These are phyloP conservation scores for Lasioglossum zephyrum DNA, from an alignment of 2,888 invertebrate genomes.

Conservation along the genomic window DNA sequence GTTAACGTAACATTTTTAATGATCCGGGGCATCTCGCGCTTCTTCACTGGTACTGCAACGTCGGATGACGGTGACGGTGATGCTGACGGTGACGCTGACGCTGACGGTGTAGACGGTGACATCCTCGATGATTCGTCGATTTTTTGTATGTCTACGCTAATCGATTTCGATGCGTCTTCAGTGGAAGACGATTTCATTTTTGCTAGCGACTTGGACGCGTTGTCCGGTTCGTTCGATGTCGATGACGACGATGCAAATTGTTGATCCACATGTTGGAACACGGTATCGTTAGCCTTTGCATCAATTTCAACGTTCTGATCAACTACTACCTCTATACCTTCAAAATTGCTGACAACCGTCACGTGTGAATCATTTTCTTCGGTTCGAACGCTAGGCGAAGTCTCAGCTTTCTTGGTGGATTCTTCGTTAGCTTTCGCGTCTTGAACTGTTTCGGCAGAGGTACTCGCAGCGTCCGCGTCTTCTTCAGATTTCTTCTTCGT, in stretches of 20 bases:
- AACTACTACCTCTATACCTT: conserved; percentile 72
- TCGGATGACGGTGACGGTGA: conserved; percentile 72
- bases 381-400: conserved; percentile 38
- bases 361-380: conserved; percentile 60
- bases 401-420: conserved; percentile 32
- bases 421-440: conserved; percentile 33
- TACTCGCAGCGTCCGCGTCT: conserved; percentile 24
- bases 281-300: conserved; percentile 51
- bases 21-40: conserved; percentile 82
- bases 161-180: conserved; percentile 62
- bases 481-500: conserved; percentile 63
- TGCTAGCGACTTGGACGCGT: conserved; percentile 36
- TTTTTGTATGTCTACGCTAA: conserved; percentile 71
- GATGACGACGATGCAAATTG: conserved; percentile 41
- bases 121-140: conserved; percentile 71
- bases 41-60: conserved; percentile 78
- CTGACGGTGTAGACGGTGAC: conserved; percentile 63
- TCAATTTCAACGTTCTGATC: conserved; percentile 68
- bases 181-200: conserved; percentile 14
- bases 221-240: conserved; percentile 41
- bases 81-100: conserved; percentile 38
- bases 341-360: conserved; percentile 67
- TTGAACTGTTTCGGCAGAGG: conserved; percentile 9
- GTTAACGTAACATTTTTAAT: conserved; percentile 81
- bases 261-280: conserved; percentile 40